Evolutionary conservation across 2,797 vertebrate species (phyloP), one percentile per base, ranked within the genome.

Genomic region (Platyrinchus mystaceus): DNA sequence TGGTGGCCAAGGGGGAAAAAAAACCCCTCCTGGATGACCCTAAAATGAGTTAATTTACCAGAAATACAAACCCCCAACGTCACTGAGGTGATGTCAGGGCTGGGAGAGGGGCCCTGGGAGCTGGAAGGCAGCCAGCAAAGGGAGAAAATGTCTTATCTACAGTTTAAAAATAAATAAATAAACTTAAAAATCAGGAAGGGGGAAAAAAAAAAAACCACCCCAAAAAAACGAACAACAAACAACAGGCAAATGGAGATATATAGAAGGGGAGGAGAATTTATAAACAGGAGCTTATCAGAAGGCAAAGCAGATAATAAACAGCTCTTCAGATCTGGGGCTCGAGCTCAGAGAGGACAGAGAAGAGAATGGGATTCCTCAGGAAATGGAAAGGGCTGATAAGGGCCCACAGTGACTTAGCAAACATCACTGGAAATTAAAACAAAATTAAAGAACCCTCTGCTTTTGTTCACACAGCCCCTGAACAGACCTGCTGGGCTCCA

Each of bases 241-340:
- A 41, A 22, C 39, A 44, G 16, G 21, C 69, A 76, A 84, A 94
- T 22, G 70, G 84, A 94, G 92, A 94, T 89, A 52, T 63, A 77
- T 15, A 67, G 63, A 46, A 64, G 50, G 60, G 69, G 83, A 95
- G 56, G 80, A 1, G 55, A 89, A 93, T 90, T 96, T 91, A 94
- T 94, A 89, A 96, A 74, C 89, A 79, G 91, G 89, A 90, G 81
- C 92, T 96, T 95, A 96, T 96, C 94, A 73, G 87, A 39, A 93
- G 75, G 92, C 47, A 73, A 73, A 79, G 91, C 63, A 89, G 96
- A 96, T 95, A 89, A 92, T 66, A 85, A 95, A 67, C 89, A 90
- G 87, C 84, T 94, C 91, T 85, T 94, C 95, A 93, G 92, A 94
- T 93, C 78, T 17, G 34, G 87, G 87, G 52, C 92, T 59, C 0